Evolutionary conservation across 53 echinoderm and acorn worm species (phyloP).

Genomic region (Glandiceps talaboti): DNA sequence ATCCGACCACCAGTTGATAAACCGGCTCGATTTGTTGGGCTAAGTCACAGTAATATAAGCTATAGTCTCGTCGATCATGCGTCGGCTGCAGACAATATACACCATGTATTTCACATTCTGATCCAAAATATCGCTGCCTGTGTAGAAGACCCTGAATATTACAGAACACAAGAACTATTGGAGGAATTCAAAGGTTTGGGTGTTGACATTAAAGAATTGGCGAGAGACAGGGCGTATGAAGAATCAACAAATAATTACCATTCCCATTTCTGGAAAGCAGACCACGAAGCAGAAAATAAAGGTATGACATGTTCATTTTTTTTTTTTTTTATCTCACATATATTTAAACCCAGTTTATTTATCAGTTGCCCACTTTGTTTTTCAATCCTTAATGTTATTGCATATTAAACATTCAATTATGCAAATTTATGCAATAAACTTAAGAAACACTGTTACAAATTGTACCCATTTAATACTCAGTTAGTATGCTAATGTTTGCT

Average conservation of each 20-base stretch:
- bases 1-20: constrained; percentile 94
- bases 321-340: not conserved
- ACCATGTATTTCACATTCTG: constrained; percentile 58
- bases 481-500: no score
- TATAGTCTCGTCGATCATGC: constrained; percentile 82
- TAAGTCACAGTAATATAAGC: constrained; percentile 98
- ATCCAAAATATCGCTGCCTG: constrained; percentile 75
- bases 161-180: constrained; percentile 49
- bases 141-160: constrained; percentile 48
- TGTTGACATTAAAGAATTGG: constrained; percentile 60
- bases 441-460: no score
- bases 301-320: no score
- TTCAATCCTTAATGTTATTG: not conserved
- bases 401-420: no score
- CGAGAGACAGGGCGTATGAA: constrained; percentile 74
- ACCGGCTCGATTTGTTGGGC: constrained; percentile 81
- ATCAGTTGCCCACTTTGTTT: not conserved
- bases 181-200: constrained; percentile 63
- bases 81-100: constrained; percentile 46
- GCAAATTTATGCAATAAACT: no score
- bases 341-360: not conserved
- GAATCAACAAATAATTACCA: constrained; percentile 85
- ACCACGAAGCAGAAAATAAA: constrained; percentile 89
- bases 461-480: no score
- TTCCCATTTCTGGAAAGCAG: constrained; percentile 86